A percentile compares a stretch with the other conserved stretches of the same genome.
phyloP scores from a whole-genome alignment of 2,113 vertebrate genomes.

The Garra rufa region DNA sequence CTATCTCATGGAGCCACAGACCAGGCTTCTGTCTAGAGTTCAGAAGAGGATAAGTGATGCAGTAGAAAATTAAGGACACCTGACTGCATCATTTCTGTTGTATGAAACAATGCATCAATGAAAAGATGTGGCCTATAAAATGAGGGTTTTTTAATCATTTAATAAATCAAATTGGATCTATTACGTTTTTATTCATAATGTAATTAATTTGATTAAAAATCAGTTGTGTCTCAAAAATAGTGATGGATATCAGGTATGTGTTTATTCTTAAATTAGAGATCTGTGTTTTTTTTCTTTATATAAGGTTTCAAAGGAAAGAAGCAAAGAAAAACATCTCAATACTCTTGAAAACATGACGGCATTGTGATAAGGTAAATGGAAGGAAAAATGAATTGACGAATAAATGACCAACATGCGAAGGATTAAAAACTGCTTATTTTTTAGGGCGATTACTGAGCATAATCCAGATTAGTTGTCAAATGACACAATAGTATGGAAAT shows the following conservation, averaged over 20 bases:
- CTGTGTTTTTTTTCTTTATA: neutral
- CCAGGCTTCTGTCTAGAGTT: neutral
- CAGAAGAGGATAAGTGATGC: neutral
- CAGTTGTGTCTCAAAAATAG: neutral
- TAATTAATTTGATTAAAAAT: neutral
- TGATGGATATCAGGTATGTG: neutral
- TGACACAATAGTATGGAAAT: neutral
- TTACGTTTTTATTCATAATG: neutral
- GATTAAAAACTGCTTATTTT: neutral
- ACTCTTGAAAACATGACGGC: neutral
- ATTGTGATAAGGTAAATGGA: constrained; percentile 16
- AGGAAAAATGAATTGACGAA: neutral
- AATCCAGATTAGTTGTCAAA: constrained; percentile 6
- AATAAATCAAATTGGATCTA: neutral
- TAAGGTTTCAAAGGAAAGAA: neutral
- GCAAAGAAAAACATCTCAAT: neutral
- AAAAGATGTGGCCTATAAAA: neutral
- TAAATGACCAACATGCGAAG: neutral
- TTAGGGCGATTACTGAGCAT: neutral
- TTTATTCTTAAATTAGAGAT: neutral
- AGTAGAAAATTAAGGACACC: neutral
- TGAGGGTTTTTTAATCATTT: neutral
- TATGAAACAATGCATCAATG: neutral
- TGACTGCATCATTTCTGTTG: neutral
- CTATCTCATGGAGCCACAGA: constrained; percentile 12